These are phyloP conservation scores for Hetaerina americana DNA, from an alignment of 1,140 invertebrate species.

Conservation along the genomic window DNA sequence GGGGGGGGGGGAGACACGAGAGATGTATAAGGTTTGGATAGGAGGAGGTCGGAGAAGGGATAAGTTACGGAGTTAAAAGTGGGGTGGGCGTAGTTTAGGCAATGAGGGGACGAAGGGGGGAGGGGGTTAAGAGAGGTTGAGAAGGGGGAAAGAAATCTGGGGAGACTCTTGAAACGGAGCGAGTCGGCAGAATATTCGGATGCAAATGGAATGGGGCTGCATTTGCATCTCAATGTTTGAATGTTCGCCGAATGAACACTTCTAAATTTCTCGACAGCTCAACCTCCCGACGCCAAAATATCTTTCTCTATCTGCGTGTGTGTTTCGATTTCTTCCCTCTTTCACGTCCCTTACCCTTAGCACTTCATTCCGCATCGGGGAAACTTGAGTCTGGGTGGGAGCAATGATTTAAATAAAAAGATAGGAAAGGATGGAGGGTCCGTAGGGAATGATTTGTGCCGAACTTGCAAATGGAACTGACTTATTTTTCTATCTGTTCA, in stretches of 20 bases:
- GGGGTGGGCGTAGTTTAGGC: no score
- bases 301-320: not conserved
- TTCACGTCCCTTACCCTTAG: not conserved
- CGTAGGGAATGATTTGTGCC: no score
- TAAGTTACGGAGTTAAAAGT: no score
- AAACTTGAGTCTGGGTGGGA: no score
- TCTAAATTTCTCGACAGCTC: not conserved
- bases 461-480: no score
- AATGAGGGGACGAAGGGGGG: not conserved
- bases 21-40: no score
- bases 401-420: no score
- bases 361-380: no score
- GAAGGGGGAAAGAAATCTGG: not conserved
- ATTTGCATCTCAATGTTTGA: not conserved
- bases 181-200: not conserved
- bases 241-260: not conserved
- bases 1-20: no score
- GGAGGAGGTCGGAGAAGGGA: no score
- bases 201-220: not conserved
- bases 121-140: not conserved
- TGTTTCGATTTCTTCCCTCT: not conserved
- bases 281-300: not conserved
- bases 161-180: not conserved
- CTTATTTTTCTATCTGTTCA: no score
- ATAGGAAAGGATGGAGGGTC: no score